Percentiles rank a stretch among this genome's conserved stretches.
Conservation (phyloP, 1,140 invertebrate genomes). For the Adoxophyes honmai region DNA sequence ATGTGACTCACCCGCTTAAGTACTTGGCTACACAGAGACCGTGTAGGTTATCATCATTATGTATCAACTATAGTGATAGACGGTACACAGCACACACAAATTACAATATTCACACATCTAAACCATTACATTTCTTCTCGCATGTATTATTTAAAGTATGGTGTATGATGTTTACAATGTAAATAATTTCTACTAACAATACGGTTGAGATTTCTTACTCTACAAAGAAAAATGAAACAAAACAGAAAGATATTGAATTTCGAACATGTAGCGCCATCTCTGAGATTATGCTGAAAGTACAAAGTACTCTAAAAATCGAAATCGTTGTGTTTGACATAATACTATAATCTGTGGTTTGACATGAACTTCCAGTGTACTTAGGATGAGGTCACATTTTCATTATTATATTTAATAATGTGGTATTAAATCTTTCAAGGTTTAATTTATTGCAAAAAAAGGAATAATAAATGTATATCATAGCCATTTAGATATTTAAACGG, state of each 20-base stretch:
- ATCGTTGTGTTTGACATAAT: slow-evolving; percentile 25
- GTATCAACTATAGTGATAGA: slow-evolving; percentile 42
- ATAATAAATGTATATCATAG: too few relatives aligned
- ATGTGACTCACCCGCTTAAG: slow-evolving; percentile 72
- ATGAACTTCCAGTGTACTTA: slow-evolving; percentile 31
- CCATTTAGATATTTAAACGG: too few relatives aligned
- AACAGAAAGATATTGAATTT: slow-evolving; percentile 64
- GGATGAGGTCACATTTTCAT: slow-evolving; percentile 19
- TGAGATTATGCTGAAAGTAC: slow-evolving; percentile 20
- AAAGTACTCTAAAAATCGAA: slow-evolving; percentile 18
- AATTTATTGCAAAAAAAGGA: slow-evolving; percentile 9
- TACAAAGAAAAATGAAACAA: slow-evolving; percentile 33
- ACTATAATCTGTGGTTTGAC: slow-evolving; percentile 16
- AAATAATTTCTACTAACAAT: slow-evolving; percentile 8
- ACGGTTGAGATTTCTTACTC: slow-evolving; percentile 12
- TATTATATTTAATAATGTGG: slow-evolving; percentile 8
- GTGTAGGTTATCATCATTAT: slow-evolving; percentile 68
- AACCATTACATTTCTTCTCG: slow-evolving; percentile 22
- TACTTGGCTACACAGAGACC: slow-evolving; percentile 65
- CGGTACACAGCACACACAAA: slow-evolving; percentile 51
- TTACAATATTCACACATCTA: slow-evolving; percentile 45
- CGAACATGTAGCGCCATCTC: slow-evolving; percentile 52
- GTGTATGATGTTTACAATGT: background rate
- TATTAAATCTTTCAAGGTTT: too few relatives aligned
- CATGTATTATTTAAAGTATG: background rate